Conservation (phyloP, 1,140 invertebrate species). For the Melipona quadrifasciata region DNA sequence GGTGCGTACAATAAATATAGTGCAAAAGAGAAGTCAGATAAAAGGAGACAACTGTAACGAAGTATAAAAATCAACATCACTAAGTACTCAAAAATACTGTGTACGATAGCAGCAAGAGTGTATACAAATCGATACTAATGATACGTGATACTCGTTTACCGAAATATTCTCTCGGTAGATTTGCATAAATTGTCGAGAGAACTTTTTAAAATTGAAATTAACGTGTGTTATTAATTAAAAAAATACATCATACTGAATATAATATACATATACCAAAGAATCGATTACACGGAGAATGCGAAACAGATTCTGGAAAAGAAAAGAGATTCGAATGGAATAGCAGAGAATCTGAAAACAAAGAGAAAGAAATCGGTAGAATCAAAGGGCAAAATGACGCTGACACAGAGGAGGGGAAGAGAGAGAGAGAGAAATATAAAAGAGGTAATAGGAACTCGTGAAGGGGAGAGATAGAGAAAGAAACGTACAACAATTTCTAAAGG, state of each 20-base stretch:
- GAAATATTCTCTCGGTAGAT: not conserved
- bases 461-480: not conserved
- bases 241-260: too few relatives aligned
- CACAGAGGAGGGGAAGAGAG: not conserved
- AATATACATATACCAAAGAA: too few relatives aligned
- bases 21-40: slow-evolving; percentile 25
- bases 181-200: not conserved
- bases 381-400: not conserved
- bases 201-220: too few relatives aligned
- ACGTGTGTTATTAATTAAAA: not conserved
- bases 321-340: not conserved
- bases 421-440: not conserved
- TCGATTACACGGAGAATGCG: not conserved
- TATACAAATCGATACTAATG: not conserved
- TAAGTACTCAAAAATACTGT: slow-evolving; percentile 21
- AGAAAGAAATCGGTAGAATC: not conserved
- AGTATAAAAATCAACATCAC: slow-evolving; percentile 23
- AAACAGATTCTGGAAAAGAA: not conserved
- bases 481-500: not conserved
- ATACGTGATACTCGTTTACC: not conserved
- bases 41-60: not conserved
- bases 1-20: slow-evolving; percentile 25
- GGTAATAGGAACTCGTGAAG: not conserved
- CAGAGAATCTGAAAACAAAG: not conserved
- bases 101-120: not conserved